Evolutionary conservation across 2,888 invertebrate species (phyloP), one percentile per base, ranked within the genome.

Genomic region (Tanytarsus gracilentus): DNA sequence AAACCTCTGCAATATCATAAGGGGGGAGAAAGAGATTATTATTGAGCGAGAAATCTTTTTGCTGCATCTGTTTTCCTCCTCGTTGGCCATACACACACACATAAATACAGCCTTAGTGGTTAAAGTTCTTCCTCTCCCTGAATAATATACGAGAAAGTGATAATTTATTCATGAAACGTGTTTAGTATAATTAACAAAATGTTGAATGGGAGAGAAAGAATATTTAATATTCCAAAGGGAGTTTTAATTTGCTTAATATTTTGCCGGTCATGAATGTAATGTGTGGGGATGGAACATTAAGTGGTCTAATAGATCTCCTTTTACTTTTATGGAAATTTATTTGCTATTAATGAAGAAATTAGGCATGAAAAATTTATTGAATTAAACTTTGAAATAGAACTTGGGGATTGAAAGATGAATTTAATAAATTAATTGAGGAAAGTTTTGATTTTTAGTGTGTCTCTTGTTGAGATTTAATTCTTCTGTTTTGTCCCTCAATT

Each of bases 81-180:
- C 23, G 23, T 44, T 44, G 18, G n/a, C 6, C n/a, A 33, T 33
- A 33, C 6, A 33, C 33, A 33, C 33, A 33, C 33, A 33, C 11
- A 11, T 33, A n/a, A 33, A n/a, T n/a, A 33, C 44, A 23, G 44
- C 44, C 44, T 23, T 9, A 44, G 23, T 44, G 44, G 18, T 44
- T 44, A 44, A 44, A 44, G 21, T 44, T 44, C 23, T 44, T 11
- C 33, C 33, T 33, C n/a, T n/a, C 9, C n/a, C n/a, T 33, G 23
- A 44, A 44, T 44, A 18, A 9, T 44, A 23, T 44, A 44, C 44
- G 44, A 44, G 18, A 44, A 44, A 53, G 11, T 21, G 30, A 40
- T 55, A 55, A 55, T 39, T 55, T 55, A 55, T 55, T 55, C 55
- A 55, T 55, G 55, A 18, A n/a, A 55, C 55, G 55, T 55, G 55